These are phyloP conservation scores for Halcyon badia DNA, from an alignment of 2,797 vertebrate genomes.

Conservation along the genomic window DNA sequence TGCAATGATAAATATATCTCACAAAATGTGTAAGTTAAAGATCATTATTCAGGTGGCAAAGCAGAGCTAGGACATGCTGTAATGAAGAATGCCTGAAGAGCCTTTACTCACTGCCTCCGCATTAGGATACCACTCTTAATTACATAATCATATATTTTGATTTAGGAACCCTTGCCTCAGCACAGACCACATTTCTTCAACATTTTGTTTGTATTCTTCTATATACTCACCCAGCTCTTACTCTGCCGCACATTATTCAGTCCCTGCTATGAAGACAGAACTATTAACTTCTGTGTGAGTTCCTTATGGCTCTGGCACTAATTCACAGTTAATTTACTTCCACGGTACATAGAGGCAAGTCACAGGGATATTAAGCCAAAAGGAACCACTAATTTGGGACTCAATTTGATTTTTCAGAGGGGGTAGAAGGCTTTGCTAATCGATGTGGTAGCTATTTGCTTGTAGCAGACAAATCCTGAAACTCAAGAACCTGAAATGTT, in stretches of 20 bases:
- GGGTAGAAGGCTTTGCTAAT: conserved; percentile 10
- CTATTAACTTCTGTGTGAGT: conserved; percentile 46
- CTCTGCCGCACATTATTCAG: conserved; percentile 44
- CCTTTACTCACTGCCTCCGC: background rate
- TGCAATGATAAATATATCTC: conserved; percentile 49
- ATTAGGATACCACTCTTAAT: conserved; percentile 32
- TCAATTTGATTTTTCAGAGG: conserved; percentile 34
- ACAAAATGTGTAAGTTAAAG: background rate
- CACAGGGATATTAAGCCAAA: conserved; percentile 14
- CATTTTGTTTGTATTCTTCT: conserved; percentile 51
- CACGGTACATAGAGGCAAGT: background rate
- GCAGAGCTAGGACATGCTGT: background rate
- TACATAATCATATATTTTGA: background rate
- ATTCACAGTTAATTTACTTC: conserved; percentile 68
- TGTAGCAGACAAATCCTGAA: background rate
- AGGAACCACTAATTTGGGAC: conserved; percentile 39
- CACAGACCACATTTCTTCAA: background rate
- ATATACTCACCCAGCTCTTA: background rate
- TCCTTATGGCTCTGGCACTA: conserved; percentile 50
- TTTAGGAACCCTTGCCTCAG: background rate
- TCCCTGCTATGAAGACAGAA: conserved; percentile 40
- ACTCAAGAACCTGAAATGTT: background rate
- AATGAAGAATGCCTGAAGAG: conserved; percentile 14
- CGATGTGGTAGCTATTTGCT: background rate
- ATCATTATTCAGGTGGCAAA: conserved; percentile 51